A percentile compares a stretch with the other conserved stretches of the same genome.
Conservation (phyloP, 1,140 invertebrate species). For the Lucilia cuprina region DNA sequence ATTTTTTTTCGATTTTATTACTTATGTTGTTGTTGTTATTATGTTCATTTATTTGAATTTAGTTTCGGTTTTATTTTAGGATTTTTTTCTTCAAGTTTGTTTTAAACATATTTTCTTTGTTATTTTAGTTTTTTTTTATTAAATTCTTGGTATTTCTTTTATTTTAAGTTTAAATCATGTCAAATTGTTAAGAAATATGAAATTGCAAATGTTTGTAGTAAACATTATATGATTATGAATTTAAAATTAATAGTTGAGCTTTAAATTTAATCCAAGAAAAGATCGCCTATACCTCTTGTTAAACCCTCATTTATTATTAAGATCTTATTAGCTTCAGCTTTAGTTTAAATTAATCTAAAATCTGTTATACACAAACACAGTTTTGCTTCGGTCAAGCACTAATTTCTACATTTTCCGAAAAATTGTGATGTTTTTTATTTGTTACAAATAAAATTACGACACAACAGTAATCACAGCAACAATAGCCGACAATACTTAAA, state of each 20-base stretch:
- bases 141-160: conserved; percentile 3
- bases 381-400: not conserved
- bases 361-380: no score
- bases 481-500: not conserved
- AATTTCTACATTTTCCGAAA: not conserved
- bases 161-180: not conserved
- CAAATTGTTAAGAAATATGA: not conserved
- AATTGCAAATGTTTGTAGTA: not conserved
- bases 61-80: not conserved
- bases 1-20: no score
- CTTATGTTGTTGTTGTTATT: not conserved
- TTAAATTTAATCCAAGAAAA: no score
- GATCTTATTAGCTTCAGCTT: no score
- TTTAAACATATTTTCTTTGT: not conserved
- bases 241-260: no score
- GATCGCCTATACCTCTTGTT: no score
- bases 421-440: not conserved
- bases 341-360: no score
- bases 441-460: conserved; percentile 4
- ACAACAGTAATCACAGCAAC: not conserved
- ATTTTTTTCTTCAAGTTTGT: not conserved
- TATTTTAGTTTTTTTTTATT: not conserved
- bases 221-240: no score
- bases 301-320: no score
- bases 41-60: not conserved